Evolutionary conservation across 1,140 invertebrate species (phyloP), one percentile per base, ranked within the genome.

Genomic region (Brachionus koreanus): DNA sequence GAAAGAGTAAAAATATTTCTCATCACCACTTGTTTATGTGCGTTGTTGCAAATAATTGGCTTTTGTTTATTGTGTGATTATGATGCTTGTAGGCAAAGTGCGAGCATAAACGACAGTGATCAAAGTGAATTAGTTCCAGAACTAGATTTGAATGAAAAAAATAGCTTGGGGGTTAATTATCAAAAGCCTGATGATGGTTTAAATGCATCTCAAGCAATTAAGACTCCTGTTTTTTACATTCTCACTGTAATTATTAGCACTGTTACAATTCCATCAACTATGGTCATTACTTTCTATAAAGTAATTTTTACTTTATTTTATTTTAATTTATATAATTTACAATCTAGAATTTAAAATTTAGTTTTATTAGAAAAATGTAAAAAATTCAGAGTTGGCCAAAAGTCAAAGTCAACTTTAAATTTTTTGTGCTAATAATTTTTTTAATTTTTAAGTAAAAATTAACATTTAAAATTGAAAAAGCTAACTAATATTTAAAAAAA

Each of bases 1-100:
- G 83, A 84, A 69, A 49, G 85, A 9, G 84, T 85, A 1, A 77
- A 85, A 57, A 16, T 85, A 43, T 85, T 85, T 75, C 25, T 85
- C n/a, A 49, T 85, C 19, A 37, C 86, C 46, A 75, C 82, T 12
- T 10, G 10, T 13, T 65, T 86, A 39, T 85, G 84, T 82, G 69
- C 39, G 1, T 29, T 83, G 7, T 19, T 86, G 9, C 84, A 85
- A 79, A 52, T 86, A 29, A 42, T 85, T 83, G 85, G 74, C 3
- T 29, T 79, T 63, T 57, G 6, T 65, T 29, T 79, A 35, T 29
- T 79, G 6, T 25, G 19, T n/a, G 76, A 49, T 83, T 35, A 46
- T 84, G 10, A 84, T 86, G 13, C 16, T 0, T 25, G 19, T 29
- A 46, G 23, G 25, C 39, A 74, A 46, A 74, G 46, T 46, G 25